Conservation (phyloP, 2,888 invertebrate species). For the Polyploca ridens region DNA sequence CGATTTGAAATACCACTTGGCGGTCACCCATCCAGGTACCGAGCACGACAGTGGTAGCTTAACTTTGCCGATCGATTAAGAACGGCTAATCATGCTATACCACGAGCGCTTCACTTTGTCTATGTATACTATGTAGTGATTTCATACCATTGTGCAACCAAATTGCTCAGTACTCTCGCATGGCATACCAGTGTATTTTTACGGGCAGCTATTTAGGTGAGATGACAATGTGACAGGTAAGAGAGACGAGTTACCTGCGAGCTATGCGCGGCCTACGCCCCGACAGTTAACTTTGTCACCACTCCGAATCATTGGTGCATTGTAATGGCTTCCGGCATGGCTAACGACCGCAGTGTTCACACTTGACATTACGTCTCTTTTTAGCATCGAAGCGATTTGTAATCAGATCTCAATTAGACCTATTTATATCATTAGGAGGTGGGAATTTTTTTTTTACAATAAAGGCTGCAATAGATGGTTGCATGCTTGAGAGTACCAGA, state of each 20-base stretch:
- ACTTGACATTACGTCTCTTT: background rate
- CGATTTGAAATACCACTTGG: too few relatives aligned
- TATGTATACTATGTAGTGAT: too few relatives aligned
- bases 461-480: too few relatives aligned
- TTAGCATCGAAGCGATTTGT: background rate
- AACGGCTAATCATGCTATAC: too few relatives aligned
- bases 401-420: background rate
- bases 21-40: too few relatives aligned
- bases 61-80: too few relatives aligned
- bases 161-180: background rate
- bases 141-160: too few relatives aligned
- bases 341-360: background rate
- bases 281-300: conserved; percentile 3
- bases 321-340: background rate
- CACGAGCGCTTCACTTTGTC: too few relatives aligned
- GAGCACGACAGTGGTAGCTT: too few relatives aligned
- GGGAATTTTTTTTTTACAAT: too few relatives aligned
- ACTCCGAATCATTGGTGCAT: background rate
- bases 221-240: background rate
- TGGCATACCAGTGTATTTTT: background rate
- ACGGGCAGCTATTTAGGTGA: background rate
- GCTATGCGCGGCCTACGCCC: background rate
- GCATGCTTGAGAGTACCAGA: too few relatives aligned
- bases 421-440: background rate
- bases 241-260: conserved; percentile 1